phyloP scores from a whole-genome alignment of 2,888 invertebrate genomes.

The Sialis fuliginosa region DNA sequence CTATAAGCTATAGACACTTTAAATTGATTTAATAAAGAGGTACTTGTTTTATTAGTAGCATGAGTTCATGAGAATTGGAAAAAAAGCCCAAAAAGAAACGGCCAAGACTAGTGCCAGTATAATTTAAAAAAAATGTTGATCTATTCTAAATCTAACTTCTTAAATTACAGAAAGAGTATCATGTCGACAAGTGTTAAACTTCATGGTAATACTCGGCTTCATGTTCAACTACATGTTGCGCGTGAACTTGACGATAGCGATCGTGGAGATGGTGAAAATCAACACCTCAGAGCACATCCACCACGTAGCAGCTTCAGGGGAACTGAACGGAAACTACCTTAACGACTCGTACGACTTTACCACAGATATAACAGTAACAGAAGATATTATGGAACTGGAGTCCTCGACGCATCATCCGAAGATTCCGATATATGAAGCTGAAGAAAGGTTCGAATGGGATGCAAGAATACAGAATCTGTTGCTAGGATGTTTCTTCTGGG shows the following conservation, averaged over 20 bases:
- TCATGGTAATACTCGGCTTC: constrained; percentile 74
- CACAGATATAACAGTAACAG: constrained; percentile 3
- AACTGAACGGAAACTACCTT: constrained; percentile 18
- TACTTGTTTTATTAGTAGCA: too few relatives aligned
- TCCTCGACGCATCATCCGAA: not conserved
- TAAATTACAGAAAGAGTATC: constrained; percentile 43
- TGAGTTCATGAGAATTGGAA: too few relatives aligned
- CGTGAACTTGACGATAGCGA: constrained; percentile 72
- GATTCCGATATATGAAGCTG: constrained; percentile 5
- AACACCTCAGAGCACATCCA: constrained; percentile 15
- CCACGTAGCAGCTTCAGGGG: constrained; percentile 17
- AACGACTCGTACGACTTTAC: constrained; percentile 7
- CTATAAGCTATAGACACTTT: too few relatives aligned
- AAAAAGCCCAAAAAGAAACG: too few relatives aligned
- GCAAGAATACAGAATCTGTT: constrained; percentile 62
- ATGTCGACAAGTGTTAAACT: constrained; percentile 65
- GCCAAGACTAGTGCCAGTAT: too few relatives aligned
- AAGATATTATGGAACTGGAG: constrained; percentile 2
- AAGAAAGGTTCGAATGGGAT: constrained; percentile 55
- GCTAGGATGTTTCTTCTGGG: constrained; percentile 82
- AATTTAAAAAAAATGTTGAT: too few relatives aligned
- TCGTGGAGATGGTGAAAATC: constrained; percentile 58
- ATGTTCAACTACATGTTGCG: constrained; percentile 81
- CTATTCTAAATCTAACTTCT: too few relatives aligned
- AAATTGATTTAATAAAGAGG: too few relatives aligned